phyloP scores from a whole-genome alignment of 2,113 vertebrate species.

The Lanius ludovicianus region DNA sequence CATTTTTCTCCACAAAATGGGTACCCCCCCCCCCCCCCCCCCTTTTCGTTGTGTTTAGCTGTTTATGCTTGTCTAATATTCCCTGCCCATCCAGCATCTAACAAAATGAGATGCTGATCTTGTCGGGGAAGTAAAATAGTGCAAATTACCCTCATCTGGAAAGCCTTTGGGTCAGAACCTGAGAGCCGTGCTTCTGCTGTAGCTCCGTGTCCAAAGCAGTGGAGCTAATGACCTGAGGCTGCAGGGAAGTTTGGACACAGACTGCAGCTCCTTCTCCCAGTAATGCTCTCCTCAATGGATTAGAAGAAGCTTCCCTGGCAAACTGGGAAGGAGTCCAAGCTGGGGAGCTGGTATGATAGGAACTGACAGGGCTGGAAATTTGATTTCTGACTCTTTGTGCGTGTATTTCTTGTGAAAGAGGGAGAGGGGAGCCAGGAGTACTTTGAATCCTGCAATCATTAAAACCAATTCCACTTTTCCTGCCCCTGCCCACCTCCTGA shows the following conservation, averaged over 20 bases:
- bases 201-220: not conserved
- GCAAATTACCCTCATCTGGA: not conserved
- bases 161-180: not conserved
- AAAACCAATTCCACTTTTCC: slow-evolving; percentile 73
- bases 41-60: not conserved
- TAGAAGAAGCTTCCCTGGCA: slow-evolving; percentile 56
- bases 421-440: slow-evolving; percentile 49
- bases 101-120: not conserved
- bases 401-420: slow-evolving; percentile 62
- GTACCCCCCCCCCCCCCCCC: not conserved
- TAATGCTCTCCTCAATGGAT: slow-evolving; percentile 14
- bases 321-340: slow-evolving; percentile 52
- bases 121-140: not conserved
- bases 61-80: not conserved
- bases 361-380: slow-evolving; percentile 60
- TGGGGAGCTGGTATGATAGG: slow-evolving; percentile 41
- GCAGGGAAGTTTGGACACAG: not conserved
- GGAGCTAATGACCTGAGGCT: slow-evolving; percentile 18
- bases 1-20: not conserved
- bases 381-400: slow-evolving; percentile 62
- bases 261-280: not conserved
- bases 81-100: not conserved
- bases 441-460: slow-evolving; percentile 75
- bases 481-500: slow-evolving; percentile 67
- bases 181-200: not conserved